A percentile compares a stretch with the other conserved stretches of the same genome.
These are phyloP conservation scores for Cosmia trapezina DNA, from an alignment of 2,888 invertebrate species.

Conservation along the genomic window DNA sequence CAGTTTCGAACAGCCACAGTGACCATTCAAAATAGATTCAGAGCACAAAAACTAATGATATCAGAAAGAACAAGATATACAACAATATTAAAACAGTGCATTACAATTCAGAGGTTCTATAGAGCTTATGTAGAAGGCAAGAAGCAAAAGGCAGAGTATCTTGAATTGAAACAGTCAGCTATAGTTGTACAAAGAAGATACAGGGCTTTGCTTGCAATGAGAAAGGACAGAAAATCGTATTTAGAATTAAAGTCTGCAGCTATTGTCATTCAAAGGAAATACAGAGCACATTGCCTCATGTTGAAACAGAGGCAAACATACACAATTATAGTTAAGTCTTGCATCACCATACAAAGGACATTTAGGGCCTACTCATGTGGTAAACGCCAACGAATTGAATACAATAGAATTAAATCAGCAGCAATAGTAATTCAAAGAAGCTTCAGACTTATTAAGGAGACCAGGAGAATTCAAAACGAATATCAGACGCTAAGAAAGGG, in stretches of 20 bases:
- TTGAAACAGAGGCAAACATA: slow-evolving; percentile 78
- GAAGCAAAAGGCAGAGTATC: slow-evolving; percentile 74
- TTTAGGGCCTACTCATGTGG: slow-evolving; percentile 75
- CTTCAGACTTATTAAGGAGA: slow-evolving; percentile 75
- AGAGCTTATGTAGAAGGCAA: slow-evolving; percentile 73
- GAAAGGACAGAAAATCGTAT: slow-evolving; percentile 72
- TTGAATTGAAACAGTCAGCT: slow-evolving; percentile 72
- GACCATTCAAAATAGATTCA: slow-evolving; percentile 79
- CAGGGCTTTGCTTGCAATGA: slow-evolving; percentile 78
- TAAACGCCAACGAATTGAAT: slow-evolving; percentile 74
- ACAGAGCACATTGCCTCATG: slow-evolving; percentile 79
- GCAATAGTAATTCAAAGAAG: slow-evolving; percentile 81
- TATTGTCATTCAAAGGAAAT: slow-evolving; percentile 78
- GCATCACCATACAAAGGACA: slow-evolving; percentile 81
- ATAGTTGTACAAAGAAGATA: slow-evolving; percentile 77
- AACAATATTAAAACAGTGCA: slow-evolving; percentile 75
- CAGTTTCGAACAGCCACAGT: slow-evolving; percentile 66
- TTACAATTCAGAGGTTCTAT: slow-evolving; percentile 83
- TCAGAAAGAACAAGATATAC: slow-evolving; percentile 78
- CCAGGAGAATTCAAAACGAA: slow-evolving; percentile 68
- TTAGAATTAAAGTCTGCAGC: slow-evolving; percentile 66
- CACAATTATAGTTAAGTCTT: slow-evolving; percentile 75
- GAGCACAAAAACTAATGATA: slow-evolving; percentile 78
- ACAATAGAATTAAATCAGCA: slow-evolving; percentile 73
- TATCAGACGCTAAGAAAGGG: slow-evolving; percentile 73